phyloP scores from a whole-genome alignment of 1,140 invertebrate genomes.

The Pseudomyrmex dendroicus region DNA sequence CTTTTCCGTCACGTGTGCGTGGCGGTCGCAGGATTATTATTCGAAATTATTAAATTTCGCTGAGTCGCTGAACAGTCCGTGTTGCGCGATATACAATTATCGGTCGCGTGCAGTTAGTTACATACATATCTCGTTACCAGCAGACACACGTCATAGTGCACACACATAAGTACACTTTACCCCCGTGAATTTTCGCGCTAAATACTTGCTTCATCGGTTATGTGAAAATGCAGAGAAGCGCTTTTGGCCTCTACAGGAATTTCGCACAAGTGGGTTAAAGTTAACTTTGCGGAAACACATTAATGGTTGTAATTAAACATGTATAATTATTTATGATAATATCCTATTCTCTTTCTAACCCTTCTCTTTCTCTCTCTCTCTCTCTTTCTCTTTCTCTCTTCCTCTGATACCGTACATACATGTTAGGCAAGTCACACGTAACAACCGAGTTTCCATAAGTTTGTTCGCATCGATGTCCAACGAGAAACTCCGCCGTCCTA shows the following conservation, averaged over 20 bases:
- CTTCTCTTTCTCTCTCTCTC: too few relatives aligned
- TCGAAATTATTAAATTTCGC: slow-evolving; percentile 56
- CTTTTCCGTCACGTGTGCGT: slow-evolving; percentile 38
- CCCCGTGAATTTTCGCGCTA: too few relatives aligned
- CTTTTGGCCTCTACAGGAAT: not conserved
- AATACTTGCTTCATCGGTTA: slow-evolving; percentile 2
- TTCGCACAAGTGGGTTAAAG: not conserved
- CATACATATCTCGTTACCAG: slow-evolving; percentile 5
- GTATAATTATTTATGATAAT: not conserved
- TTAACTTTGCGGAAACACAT: not conserved
- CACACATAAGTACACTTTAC: too few relatives aligned
- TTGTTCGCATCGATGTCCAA: slow-evolving; percentile 22
- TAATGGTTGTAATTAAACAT: not conserved
- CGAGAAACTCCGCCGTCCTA: slow-evolving; percentile 47
- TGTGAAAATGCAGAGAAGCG: slow-evolving; percentile 1
- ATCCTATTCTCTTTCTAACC: too few relatives aligned
- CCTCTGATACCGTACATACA: not conserved
- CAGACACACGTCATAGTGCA: too few relatives aligned
- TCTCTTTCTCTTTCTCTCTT: too few relatives aligned
- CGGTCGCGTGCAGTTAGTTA: not conserved
- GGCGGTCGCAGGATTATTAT: slow-evolving; percentile 45
- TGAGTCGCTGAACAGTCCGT: slow-evolving; percentile 18
- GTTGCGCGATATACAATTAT: slow-evolving; percentile 17
- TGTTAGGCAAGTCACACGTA: slow-evolving; percentile 8
- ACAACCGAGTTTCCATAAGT: slow-evolving; percentile 23